These are phyloP conservation scores for Xyliphius kryptos DNA, from an alignment of 2,113 vertebrate species.

Conservation along the genomic window DNA sequence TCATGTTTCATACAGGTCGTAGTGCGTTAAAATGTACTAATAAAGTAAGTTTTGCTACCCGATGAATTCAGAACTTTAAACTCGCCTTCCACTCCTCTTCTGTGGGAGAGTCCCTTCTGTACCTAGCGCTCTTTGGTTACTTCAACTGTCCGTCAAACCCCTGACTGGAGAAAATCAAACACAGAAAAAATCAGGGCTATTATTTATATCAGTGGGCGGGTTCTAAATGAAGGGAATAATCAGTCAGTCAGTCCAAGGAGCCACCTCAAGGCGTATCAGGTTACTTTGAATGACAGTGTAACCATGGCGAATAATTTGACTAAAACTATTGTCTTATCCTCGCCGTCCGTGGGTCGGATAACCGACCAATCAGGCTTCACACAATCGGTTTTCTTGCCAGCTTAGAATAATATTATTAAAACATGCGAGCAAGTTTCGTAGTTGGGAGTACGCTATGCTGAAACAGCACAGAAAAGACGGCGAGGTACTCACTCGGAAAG, in stretches of 20 bases:
- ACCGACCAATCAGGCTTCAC: conserved; percentile 96
- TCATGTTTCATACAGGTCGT: too few relatives aligned
- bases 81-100: conserved; percentile 56
- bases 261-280: conserved; percentile 88
- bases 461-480: conserved; percentile 63
- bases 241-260: conserved; percentile 83
- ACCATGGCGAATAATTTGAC: conserved; percentile 99
- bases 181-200: too few relatives aligned
- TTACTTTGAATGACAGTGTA: conserved; percentile 98
- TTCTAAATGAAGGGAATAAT: too few relatives aligned
- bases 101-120: conserved; percentile 41
- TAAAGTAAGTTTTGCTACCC: conserved; percentile 15
- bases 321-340: conserved; percentile 98
- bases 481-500: conserved; percentile 57
- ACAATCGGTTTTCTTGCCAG: conserved; percentile 92
- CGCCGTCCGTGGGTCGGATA: conserved; percentile 94
- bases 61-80: conserved; percentile 35
- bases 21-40: conserved; percentile 11
- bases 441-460: conserved; percentile 69
- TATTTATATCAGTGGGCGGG: too few relatives aligned
- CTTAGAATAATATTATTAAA: conserved; percentile 99
- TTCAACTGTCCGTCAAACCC: conserved; percentile 76
- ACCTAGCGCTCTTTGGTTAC: conserved; percentile 65
- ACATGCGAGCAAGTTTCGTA: conserved; percentile 67
- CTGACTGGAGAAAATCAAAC: conserved; percentile 52